Conservation (phyloP, 1,140 invertebrate species). For the Galleria mellonella region DNA sequence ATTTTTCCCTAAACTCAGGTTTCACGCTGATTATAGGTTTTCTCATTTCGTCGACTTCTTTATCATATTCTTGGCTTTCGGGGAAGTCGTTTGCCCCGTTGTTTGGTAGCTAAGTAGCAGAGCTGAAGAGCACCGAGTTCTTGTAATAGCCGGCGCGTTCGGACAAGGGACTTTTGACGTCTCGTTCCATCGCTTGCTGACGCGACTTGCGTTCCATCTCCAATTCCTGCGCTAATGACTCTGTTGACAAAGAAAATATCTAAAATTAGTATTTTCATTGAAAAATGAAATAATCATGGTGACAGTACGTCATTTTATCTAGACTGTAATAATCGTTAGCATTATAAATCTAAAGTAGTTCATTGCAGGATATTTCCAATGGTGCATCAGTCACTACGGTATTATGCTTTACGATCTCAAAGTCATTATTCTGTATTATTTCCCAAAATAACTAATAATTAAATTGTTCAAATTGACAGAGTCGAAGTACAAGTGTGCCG, state of each 20-base stretch:
- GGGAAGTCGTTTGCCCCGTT: slow-evolving; percentile 58
- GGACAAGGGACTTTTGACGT: slow-evolving; percentile 89
- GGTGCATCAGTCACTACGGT: too few relatives aligned
- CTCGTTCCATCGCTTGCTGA: slow-evolving; percentile 85
- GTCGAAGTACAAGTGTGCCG: slow-evolving; percentile 28
- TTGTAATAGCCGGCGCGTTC: slow-evolving; percentile 88
- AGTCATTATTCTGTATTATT: too few relatives aligned
- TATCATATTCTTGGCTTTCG: slow-evolving; percentile 42
- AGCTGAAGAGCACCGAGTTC: slow-evolving; percentile 88
- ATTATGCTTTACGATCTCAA: too few relatives aligned
- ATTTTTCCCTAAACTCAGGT: slow-evolving; percentile 70
- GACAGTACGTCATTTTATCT: too few relatives aligned
- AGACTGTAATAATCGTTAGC: too few relatives aligned
- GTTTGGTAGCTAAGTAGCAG: slow-evolving; percentile 83
- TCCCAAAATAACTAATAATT: slow-evolving; percentile 1
- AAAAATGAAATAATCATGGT: too few relatives aligned
- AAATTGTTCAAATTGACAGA: slow-evolving; percentile 5
- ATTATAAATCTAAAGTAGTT: too few relatives aligned
- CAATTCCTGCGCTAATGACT: slow-evolving; percentile 88
- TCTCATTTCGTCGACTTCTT: slow-evolving; percentile 48
- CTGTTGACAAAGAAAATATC: slow-evolving; percentile 68
- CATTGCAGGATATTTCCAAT: too few relatives aligned
- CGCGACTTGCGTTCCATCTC: slow-evolving; percentile 89
- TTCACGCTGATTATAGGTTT: slow-evolving; percentile 74
- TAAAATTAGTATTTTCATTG: not conserved